phyloP scores from a whole-genome alignment of 2,113 vertebrate species.

The Meriones unguiculatus region DNA sequence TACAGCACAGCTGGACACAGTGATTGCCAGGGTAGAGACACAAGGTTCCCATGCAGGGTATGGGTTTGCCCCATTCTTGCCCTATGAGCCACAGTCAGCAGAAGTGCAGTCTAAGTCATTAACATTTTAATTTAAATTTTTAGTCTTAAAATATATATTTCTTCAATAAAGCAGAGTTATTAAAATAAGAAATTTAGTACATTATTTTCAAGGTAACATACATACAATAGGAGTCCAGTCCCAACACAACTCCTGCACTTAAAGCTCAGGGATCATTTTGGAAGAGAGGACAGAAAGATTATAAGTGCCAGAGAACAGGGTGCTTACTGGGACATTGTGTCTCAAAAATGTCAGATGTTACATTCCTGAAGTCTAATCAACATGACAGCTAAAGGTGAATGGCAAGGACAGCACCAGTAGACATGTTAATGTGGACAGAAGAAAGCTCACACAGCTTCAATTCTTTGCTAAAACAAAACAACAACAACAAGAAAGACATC shows the following conservation, averaged over 20 bases:
- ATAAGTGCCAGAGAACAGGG: neutral
- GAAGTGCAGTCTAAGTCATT: neutral
- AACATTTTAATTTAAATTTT: neutral
- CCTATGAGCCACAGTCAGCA: neutral
- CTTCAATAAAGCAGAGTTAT: neutral
- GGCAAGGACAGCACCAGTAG: neutral
- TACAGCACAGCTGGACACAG: neutral
- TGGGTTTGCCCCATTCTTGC: neutral
- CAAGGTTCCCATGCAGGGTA: neutral
- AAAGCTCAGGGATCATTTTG: neutral
- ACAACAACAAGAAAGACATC: neutral
- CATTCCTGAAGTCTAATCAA: neutral
- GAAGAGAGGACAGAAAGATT: neutral
- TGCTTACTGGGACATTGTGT: neutral
- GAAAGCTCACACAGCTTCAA: neutral
- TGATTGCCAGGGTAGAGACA: fast-evolving
- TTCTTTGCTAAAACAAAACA: neutral
- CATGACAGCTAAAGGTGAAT: neutral
- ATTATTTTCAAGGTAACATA: neutral
- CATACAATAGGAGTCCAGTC: neutral
- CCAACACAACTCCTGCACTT: neutral
- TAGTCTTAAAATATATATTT: neutral
- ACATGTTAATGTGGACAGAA: neutral
- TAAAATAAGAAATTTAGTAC: neutral
- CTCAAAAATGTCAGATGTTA: neutral